Evolutionary conservation across 2,888 invertebrate genomes (phyloP).

Genomic region (Prosopocoilus inquinatus): DNA sequence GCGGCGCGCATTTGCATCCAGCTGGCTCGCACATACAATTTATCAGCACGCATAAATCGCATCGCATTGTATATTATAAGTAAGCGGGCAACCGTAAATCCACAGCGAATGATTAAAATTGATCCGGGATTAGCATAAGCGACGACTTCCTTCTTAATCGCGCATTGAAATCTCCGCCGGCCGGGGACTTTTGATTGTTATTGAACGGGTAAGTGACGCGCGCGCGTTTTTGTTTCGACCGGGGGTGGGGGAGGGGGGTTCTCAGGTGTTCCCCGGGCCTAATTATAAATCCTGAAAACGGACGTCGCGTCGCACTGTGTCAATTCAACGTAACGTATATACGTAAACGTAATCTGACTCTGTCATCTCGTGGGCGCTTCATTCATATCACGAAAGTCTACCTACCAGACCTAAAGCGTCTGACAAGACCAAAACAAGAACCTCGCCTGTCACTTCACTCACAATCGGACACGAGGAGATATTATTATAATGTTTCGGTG

Average conservation of each 20-base stretch:
- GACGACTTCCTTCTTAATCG: conserved; percentile 31
- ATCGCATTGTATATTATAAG: conserved; percentile 10
- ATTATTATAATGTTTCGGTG: too few species aligned
- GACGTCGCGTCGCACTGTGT: too few species aligned
- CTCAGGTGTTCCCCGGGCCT: too few species aligned
- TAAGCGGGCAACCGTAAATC: conserved; percentile 18
- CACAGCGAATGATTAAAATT: conserved; percentile 1
- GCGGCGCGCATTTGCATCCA: conserved; percentile 5
- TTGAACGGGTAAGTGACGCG: neutral
- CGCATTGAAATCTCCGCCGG: conserved; percentile 36
- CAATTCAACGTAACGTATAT: too few species aligned
- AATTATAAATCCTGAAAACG: too few species aligned
- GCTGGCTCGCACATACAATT: conserved; percentile 10
- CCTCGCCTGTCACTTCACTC: neutral
- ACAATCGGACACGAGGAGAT: too few species aligned
- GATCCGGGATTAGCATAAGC: conserved; percentile 4
- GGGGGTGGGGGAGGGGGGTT: too few species aligned
- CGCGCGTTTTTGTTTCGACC: neutral
- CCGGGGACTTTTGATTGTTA: too few species aligned
- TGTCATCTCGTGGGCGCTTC: too few species aligned
- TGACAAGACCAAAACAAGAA: conserved; percentile 16
- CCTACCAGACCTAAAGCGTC: conserved; percentile 21
- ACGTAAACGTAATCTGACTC: too few species aligned
- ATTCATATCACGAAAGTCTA: conserved; percentile 8
- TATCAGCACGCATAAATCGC: conserved; percentile 16